Conservation (phyloP, 2,113 vertebrate genomes). For the Athene cunicularia region DNA sequence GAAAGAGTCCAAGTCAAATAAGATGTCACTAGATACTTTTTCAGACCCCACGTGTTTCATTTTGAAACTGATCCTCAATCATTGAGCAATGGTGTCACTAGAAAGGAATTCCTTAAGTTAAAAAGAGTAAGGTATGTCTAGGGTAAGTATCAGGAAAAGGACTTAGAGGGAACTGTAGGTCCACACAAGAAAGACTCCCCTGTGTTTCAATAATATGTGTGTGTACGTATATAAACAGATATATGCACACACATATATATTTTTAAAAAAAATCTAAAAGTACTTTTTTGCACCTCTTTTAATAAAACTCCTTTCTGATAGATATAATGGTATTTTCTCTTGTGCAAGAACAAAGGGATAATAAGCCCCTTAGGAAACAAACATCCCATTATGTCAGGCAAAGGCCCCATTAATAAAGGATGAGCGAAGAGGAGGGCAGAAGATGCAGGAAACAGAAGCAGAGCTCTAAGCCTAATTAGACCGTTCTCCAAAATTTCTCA, state of each 20-base stretch:
- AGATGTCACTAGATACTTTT: not conserved
- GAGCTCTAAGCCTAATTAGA: constrained; percentile 3
- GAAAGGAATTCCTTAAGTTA: not conserved
- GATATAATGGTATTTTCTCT: not conserved
- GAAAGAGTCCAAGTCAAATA: not conserved
- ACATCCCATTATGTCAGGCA: not conserved
- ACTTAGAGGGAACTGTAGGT: not conserved
- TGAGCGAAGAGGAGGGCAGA: not conserved
- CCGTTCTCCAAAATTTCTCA: not conserved
- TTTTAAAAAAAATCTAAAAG: not conserved
- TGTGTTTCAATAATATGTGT: not conserved
- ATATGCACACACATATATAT: rapidly evolving
- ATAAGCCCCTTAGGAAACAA: not conserved
- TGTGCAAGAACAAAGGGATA: not conserved
- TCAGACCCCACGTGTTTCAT: not conserved
- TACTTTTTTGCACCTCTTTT: not conserved
- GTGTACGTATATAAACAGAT: not conserved
- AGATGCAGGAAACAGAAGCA: not conserved
- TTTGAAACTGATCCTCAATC: not conserved
- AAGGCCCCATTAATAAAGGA: constrained; percentile 39
- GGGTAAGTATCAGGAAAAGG: not conserved
- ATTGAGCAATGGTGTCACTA: not conserved
- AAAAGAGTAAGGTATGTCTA: not conserved
- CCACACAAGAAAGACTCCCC: not conserved
- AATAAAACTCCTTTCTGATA: not conserved